Conservation (phyloP, 2,888 invertebrate genomes). For the Cacoxenus indagator region DNA sequence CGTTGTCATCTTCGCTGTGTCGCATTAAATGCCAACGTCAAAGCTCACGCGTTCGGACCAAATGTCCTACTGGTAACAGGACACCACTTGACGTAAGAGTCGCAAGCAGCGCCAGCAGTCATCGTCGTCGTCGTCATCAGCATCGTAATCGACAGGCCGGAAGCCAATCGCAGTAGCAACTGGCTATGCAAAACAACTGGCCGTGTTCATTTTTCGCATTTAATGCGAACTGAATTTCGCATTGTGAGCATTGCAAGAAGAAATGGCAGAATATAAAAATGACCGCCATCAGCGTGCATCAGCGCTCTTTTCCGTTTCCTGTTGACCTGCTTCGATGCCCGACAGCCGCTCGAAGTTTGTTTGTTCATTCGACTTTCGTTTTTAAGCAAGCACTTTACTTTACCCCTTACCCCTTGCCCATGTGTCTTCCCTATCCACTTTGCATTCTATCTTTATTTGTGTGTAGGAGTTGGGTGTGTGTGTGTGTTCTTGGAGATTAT, state of each 20-base stretch:
- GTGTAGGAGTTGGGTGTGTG: neutral
- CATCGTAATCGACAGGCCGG: neutral
- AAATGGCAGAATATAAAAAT: neutral
- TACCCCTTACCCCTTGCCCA: too few species aligned
- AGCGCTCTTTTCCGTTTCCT: neutral
- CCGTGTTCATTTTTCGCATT: neutral
- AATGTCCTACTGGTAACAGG: too few species aligned
- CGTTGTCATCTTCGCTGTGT: neutral
- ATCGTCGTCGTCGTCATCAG: neutral
- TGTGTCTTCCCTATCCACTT: neutral
- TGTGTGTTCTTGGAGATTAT: neutral
- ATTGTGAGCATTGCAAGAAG: neutral
- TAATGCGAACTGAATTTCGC: neutral
- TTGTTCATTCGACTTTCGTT: neutral
- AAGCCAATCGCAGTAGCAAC: neutral
- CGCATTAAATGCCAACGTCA: slow-evolving; percentile 4
- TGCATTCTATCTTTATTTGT: neutral
- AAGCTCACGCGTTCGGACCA: neutral
- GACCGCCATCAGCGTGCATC: neutral
- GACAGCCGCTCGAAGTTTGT: neutral
- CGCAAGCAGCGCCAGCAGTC: neutral
- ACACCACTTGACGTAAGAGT: slow-evolving; percentile 13
- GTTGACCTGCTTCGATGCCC: neutral
- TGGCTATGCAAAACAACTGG: neutral
- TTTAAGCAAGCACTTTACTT: too few species aligned